Evolutionary conservation across 2,113 vertebrate genomes (phyloP).

Genomic region (Anguilla rostrata): DNA sequence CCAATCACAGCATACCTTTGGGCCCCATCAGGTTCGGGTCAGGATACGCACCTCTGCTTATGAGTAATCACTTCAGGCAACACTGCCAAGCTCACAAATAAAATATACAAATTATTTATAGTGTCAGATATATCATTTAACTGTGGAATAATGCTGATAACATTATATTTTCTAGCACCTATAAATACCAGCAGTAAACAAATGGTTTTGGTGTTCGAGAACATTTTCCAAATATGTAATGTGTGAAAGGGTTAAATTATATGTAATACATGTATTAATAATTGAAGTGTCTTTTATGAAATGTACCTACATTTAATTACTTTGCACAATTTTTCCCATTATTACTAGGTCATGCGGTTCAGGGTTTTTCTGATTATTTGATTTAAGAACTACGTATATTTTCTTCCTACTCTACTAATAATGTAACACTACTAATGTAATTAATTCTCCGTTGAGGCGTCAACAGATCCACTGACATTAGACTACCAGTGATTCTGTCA

Average conservation of each 20-base stretch:
- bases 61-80: background rate
- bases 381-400: background rate
- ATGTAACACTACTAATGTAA: conserved; percentile 20
- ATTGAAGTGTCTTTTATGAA: background rate
- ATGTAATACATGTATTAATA: conserved; percentile 3
- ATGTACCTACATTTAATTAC: background rate
- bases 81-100: background rate
- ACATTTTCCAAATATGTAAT: background rate
- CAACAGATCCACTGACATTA: conserved; percentile 30
- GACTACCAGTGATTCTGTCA: background rate
- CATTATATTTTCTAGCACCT: background rate
- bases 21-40: no score
- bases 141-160: background rate
- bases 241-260: background rate
- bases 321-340: background rate
- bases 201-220: background rate
- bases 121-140: background rate
- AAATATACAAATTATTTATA: background rate
- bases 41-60: background rate
- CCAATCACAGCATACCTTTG: no score
- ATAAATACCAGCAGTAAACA: background rate
- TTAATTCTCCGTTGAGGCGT: conserved; percentile 31
- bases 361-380: background rate
- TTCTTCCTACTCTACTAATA: background rate
- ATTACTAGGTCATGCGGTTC: background rate